A percentile compares a stretch with the other conserved stretches of the same genome.
phyloP scores from a whole-genome alignment of 2,888 invertebrate genomes.

The Chesias legatella region DNA sequence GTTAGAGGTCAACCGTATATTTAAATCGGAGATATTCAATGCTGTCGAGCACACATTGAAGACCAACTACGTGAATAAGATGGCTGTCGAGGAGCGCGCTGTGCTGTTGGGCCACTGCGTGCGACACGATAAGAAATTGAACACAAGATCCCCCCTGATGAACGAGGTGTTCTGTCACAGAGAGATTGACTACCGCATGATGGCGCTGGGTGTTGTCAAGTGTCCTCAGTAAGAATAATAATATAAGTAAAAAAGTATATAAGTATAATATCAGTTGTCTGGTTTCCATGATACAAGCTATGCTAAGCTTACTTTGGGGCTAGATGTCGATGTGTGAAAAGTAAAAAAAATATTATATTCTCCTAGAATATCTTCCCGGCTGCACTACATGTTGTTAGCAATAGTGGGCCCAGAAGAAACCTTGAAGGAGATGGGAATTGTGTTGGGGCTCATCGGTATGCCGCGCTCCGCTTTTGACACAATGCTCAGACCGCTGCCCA shows the following conservation, averaged over 20 bases:
- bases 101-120: conserved; percentile 78
- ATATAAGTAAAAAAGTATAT: too few species aligned
- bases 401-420: conserved; percentile 79
- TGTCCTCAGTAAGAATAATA: conserved; percentile 54
- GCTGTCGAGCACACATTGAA: conserved; percentile 69
- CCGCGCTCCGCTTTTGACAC: conserved; percentile 78
- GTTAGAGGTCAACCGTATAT: conserved; percentile 81
- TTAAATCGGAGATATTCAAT: conserved; percentile 82
- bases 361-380: conserved; percentile 52
- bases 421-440: conserved; percentile 59
- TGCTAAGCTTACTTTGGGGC: too few species aligned
- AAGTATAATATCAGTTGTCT: too few species aligned
- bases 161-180: conserved; percentile 80
- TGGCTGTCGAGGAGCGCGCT: conserved; percentile 70
- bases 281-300: too few species aligned
- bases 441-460: conserved; percentile 82
- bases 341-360: conserved; percentile 6
- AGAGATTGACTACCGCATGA: conserved; percentile 80
- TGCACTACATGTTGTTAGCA: conserved; percentile 74
- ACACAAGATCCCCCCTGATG: conserved; percentile 79
- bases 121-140: conserved; percentile 76
- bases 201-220: conserved; percentile 76
- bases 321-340: too few species aligned
- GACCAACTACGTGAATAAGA: conserved; percentile 56
- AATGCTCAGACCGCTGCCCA: conserved; percentile 66